Evolutionary conservation across 2,888 invertebrate genomes (phyloP), one percentile per base, ranked within the genome.

Genomic region (Dasypogon diadema): DNA sequence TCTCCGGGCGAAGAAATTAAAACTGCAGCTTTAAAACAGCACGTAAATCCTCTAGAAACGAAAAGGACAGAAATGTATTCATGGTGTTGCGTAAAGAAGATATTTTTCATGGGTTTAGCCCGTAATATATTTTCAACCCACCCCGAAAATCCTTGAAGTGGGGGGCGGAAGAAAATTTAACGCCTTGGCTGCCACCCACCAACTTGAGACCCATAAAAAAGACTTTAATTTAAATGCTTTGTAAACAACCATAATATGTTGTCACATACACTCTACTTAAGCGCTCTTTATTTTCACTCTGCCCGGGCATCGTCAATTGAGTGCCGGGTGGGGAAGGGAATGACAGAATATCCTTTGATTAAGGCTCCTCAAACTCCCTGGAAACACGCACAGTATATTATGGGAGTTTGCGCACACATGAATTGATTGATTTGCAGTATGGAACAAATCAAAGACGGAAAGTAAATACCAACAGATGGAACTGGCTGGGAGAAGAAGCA

Each of bases 181-280:
- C 10, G 42, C 42, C 42, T 42, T 42, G 12, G 2, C 5, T 4
- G 5, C 14, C 34, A 14, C 14, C 14, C 55, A 21, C 26, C 65
- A 10, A 26, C 72, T 22, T 12, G 26, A 30, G 51, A 22, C 34
- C 63, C 55, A 58, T 63, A 26, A 63, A 54, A 51, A 56, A 63
- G 70, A 75, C 54, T 68, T 68, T 68, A 75, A 70, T 68, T 75
- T 63, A 70, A 75, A 65, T 68, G 46, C 48, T 65, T 75, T 75
- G 75, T 68, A 70, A 75, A 65, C 56, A 68, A 55, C 42, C 63
- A 75, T 54, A 55, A 55, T 70, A 70, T 68, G 55, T 65, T 65
- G 75, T 70, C 75, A 54, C 65, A 55, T 75, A 55, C 65, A 65
- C 56, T 70, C 68, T 54, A 30, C 68, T 68, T 68, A 55, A 68